Evolutionary conservation across 2,113 vertebrate species (phyloP).

Genomic region (Saimiri boliviensis): DNA sequence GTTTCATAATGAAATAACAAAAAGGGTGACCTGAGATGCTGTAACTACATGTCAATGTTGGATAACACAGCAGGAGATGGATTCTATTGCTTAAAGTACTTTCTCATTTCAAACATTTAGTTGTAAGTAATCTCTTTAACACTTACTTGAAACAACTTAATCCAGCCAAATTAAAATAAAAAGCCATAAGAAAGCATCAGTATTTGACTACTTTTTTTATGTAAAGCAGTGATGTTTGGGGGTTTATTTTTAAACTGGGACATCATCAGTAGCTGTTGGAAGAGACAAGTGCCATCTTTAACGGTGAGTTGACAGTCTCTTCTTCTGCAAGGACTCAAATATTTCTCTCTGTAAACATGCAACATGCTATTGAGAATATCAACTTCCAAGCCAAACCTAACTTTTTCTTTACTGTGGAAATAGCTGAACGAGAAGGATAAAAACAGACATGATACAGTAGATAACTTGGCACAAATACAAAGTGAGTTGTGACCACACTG

Average conservation of each 20-base stretch:
- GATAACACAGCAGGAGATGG: background rate
- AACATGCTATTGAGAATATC: conserved; percentile 74
- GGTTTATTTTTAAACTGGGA: background rate
- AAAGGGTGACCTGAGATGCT: background rate
- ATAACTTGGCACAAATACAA: conserved; percentile 80
- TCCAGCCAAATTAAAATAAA: background rate
- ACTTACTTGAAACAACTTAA: background rate
- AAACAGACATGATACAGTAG: conserved; percentile 71
- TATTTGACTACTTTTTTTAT: background rate
- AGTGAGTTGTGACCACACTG: conserved; percentile 71
- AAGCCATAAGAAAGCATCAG: background rate
- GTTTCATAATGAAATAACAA: background rate
- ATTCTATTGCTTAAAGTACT: background rate
- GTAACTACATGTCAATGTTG: background rate
- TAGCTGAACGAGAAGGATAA: background rate
- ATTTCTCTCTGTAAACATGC: conserved; percentile 76
- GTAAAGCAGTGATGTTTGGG: background rate
- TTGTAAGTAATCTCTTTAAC: background rate
- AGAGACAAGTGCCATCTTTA: conserved; percentile 28
- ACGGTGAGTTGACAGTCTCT: conserved; percentile 17
- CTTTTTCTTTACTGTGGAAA: conserved; percentile 53
- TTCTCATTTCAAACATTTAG: conserved; percentile 15
- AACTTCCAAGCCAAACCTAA: conserved; percentile 47
- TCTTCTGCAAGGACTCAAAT: conserved; percentile 25
- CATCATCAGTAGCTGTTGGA: conserved; percentile 39